Conservation (phyloP, 2,797 vertebrate genomes). For the Loris lydekkerianus region DNA sequence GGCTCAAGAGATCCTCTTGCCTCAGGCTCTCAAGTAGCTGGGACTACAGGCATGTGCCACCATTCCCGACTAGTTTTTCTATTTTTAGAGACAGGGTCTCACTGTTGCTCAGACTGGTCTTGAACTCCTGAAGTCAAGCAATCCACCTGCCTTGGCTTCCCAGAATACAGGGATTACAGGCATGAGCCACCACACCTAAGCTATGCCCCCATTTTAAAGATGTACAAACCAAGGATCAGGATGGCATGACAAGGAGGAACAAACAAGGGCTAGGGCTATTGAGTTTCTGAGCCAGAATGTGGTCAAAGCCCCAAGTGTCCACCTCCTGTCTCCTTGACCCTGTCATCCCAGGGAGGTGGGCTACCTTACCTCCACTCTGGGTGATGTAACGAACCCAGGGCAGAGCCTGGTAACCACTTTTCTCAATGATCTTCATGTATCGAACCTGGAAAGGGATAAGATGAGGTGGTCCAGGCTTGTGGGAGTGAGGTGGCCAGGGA, state of each 20-base stretch:
- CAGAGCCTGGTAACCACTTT: conserved; percentile 96
- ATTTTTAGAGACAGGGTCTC: not conserved
- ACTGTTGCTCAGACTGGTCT: not conserved
- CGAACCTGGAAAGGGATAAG: conserved; percentile 89
- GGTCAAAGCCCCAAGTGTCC: not conserved
- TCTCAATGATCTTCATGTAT: conserved; percentile 99
- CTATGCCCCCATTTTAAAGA: conserved; percentile 16
- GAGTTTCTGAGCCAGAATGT: not conserved
- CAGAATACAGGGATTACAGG: not conserved
- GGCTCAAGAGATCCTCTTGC: not conserved
- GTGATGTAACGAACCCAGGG: conserved; percentile 99
- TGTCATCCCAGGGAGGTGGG: rapidly evolving
- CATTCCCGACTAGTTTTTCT: not conserved
- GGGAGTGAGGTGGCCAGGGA: no score
- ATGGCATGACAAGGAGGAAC: not conserved
- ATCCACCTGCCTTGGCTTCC: not conserved
- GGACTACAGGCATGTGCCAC: not conserved
- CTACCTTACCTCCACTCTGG: conserved; percentile 94
- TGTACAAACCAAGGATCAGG: not conserved
- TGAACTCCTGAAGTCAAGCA: not conserved
- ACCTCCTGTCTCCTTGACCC: not conserved
- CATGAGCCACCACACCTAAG: not conserved
- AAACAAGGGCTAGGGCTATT: not conserved
- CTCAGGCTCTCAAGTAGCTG: not conserved
- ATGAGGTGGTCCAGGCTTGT: not conserved